phyloP scores from a whole-genome alignment of 2,888 invertebrate species.

The Calephelis perditalis region DNA sequence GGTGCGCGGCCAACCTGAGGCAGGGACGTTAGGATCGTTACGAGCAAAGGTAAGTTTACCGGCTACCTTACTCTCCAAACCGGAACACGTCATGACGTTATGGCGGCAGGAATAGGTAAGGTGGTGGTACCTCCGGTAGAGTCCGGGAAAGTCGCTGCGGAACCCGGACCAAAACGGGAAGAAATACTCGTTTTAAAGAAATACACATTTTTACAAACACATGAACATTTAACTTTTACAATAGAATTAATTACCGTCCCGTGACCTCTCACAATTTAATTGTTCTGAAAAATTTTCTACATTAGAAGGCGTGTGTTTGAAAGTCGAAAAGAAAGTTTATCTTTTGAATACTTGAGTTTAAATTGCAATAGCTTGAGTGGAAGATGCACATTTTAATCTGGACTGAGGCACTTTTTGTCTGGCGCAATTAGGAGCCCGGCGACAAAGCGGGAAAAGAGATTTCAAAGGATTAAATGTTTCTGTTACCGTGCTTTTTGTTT shows the following conservation, averaged over 20 bases:
- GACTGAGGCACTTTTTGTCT: conserved; percentile 53
- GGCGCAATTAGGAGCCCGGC: conserved; percentile 52
- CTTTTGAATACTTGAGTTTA: conserved; percentile 31
- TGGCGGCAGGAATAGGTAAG: no score
- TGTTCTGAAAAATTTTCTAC: conserved; percentile 7
- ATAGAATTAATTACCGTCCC: conserved; percentile 1
- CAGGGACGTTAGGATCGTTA: no score
- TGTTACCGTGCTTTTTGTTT: conserved; percentile 47
- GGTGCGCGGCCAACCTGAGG: no score
- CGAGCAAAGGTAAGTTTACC: no score
- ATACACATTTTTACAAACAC: neutral
- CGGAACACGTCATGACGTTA: no score
- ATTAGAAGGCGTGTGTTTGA: conserved; percentile 29
- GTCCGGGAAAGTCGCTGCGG: no score
- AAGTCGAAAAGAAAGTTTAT: conserved; percentile 31
- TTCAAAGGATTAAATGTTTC: conserved; percentile 63
- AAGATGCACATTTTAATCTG: conserved; percentile 56
- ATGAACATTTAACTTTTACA: neutral
- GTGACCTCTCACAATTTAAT: conserved; percentile 11
- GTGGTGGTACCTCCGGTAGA: no score
- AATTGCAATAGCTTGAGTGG: conserved; percentile 27
- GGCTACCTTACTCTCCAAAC: no score
- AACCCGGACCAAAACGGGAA: no score
- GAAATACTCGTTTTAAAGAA: no score
- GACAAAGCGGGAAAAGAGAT: conserved; percentile 53